Percentiles rank a stretch among this genome's conserved stretches.
These are phyloP conservation scores for Laticauda laticaudata DNA, from an alignment of 2,113 vertebrate species.

Conservation along the genomic window DNA sequence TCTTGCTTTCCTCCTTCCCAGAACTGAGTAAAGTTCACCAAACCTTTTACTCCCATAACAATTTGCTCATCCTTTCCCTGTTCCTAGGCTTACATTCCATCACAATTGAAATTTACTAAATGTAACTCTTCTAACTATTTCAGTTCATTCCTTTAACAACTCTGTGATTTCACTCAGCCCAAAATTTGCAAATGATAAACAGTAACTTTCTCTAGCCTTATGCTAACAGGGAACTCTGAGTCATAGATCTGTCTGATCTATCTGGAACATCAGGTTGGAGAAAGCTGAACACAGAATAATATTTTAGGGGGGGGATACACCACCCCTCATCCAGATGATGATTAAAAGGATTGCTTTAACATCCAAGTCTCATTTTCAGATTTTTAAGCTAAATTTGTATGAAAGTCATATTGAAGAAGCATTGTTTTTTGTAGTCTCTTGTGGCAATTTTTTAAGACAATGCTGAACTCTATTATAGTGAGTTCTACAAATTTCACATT, in stretches of 20 bases:
- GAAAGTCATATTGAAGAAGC: not conserved
- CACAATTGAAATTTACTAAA: not conserved
- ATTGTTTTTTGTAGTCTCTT: not conserved
- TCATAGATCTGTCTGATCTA: not conserved
- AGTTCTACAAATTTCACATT: not conserved
- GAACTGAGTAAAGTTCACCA: not conserved
- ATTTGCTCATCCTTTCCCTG: not conserved
- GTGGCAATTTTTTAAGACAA: not conserved
- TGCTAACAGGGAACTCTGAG: not conserved
- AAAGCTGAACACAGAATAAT: not conserved
- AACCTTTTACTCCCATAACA: not conserved
- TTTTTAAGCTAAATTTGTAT: not conserved
- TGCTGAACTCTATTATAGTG: not conserved
- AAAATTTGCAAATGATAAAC: not conserved
- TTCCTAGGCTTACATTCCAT: not conserved
- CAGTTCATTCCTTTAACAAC: not conserved
- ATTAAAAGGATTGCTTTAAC: not conserved
- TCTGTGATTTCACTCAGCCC: not conserved
- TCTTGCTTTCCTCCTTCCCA: not conserved
- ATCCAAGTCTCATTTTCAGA: not conserved
- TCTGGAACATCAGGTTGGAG: not conserved
- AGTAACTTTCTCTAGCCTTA: not conserved
- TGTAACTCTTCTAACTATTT: not conserved
- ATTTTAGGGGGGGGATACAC: accelerated
- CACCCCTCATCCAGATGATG: not conserved